Evolutionary conservation across 53 echinoderm and acorn worm genomes (phyloP).

Genomic region (Apostichopus leukothele): DNA sequence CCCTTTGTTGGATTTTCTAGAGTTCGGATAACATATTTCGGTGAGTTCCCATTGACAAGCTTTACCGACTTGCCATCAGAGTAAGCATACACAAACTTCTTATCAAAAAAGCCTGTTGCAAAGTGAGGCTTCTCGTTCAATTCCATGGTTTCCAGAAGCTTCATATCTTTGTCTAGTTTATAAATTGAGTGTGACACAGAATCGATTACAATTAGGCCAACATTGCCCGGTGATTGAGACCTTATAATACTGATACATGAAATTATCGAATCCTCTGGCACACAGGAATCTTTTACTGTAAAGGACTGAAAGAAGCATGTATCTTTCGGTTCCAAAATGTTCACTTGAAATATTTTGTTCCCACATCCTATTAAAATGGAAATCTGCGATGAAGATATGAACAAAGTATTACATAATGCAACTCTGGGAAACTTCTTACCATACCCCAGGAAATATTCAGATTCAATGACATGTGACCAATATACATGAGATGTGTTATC

Average conservation of each 20-base stretch:
- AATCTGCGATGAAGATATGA: neutral
- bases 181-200: neutral
- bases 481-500: neutral
- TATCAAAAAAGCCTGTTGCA: neutral
- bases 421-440: neutral
- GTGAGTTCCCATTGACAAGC: neutral
- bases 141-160: neutral
- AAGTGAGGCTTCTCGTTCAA: neutral
- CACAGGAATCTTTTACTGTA: neutral
- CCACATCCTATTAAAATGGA: neutral
- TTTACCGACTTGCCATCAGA: neutral
- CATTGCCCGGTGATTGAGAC: neutral
- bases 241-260: neutral
- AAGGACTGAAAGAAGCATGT: neutral
- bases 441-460: neutral
- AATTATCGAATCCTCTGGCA: neutral
- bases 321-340: neutral
- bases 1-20: neutral
- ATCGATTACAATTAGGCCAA: neutral
- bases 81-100: constrained; percentile 1
- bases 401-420: neutral
- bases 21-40: neutral
- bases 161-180: constrained; percentile 1
- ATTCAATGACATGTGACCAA: neutral
- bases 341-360: neutral